A percentile compares a stretch with the other conserved stretches of the same genome.
Evolutionary conservation across 1,140 invertebrate species (phyloP).

Genomic region (Aphaenogaster ashmeadi): DNA sequence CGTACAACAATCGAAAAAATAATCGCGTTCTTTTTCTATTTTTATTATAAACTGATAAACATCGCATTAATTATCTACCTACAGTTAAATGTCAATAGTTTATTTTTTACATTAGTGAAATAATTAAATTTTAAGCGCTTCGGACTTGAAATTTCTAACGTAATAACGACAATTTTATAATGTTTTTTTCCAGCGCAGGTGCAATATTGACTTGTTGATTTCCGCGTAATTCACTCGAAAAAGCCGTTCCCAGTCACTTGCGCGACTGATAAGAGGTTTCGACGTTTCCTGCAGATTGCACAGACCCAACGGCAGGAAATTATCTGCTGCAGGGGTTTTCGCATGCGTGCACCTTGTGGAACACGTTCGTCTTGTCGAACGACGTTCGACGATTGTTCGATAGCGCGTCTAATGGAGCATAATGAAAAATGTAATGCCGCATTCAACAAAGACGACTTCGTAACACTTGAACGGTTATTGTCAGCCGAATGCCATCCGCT

Average conservation of each 20-base stretch:
- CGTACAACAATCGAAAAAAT: background rate
- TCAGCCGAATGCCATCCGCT: background rate
- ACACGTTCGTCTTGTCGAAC: background rate
- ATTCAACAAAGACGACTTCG: constrained; percentile 28
- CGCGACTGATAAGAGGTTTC: constrained; percentile 45
- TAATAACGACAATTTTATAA: background rate
- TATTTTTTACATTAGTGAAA: background rate
- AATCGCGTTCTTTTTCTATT: background rate
- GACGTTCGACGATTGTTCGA: background rate
- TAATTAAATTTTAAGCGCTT: background rate
- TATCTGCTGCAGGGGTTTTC: constrained; percentile 8
- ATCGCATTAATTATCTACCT: background rate
- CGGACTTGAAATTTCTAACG: background rate
- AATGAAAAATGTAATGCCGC: constrained; percentile 16
- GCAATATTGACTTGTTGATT: constrained; percentile 77
- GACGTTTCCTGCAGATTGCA: constrained; percentile 59
- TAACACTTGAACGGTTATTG: constrained; percentile 42
- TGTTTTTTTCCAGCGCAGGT: background rate
- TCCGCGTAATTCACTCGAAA: constrained; percentile 37
- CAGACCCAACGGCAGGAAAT: constrained; percentile 36
- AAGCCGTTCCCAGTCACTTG: constrained; percentile 12
- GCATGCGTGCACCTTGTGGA: constrained; percentile 1
- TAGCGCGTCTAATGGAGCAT: background rate
- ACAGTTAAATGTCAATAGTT: background rate
- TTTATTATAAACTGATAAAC: background rate